A percentile compares a stretch with the other conserved stretches of the same genome.
These are phyloP conservation scores for Heliconius sara DNA, from an alignment of 2,888 invertebrate species.

Conservation along the genomic window DNA sequence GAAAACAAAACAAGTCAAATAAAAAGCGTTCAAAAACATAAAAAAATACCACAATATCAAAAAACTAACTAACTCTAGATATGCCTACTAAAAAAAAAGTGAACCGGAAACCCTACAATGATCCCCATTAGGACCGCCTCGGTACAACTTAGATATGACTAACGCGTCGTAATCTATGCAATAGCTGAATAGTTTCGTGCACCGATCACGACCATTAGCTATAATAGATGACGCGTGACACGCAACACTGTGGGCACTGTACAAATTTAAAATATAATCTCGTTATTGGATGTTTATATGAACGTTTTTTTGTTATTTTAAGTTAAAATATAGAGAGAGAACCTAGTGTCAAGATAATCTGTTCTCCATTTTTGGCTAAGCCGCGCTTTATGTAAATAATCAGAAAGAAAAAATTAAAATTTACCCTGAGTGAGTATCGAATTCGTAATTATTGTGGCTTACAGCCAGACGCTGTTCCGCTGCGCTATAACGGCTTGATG, in stretches of 20 bases:
- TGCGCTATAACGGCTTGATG: not conserved
- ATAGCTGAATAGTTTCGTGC: constrained; percentile 53
- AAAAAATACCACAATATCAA: no score
- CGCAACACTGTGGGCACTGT: constrained; percentile 50
- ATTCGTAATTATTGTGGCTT: not conserved
- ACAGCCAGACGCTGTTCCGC: not conserved
- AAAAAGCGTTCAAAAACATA: no score
- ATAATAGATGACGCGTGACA: constrained; percentile 55
- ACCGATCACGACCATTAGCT: constrained; percentile 51
- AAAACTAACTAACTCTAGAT: no score
- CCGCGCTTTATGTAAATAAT: not conserved
- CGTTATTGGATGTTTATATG: not conserved
- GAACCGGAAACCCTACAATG: constrained; percentile 20
- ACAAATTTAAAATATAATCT: constrained; percentile 32
- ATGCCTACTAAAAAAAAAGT: not conserved
- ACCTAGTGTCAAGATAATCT: not conserved
- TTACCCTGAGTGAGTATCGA: not conserved
- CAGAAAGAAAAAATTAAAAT: not conserved
- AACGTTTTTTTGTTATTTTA: not conserved
- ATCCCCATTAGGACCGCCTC: constrained; percentile 27
- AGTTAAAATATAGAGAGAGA: not conserved
- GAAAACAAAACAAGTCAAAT: no score
- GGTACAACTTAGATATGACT: constrained; percentile 32
- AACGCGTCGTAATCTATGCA: constrained; percentile 38
- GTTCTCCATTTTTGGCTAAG: not conserved